Evolutionary conservation across 2,797 vertebrate genomes (phyloP), one percentile per base, ranked within the genome.

Genomic region (Diplodus puntazzo): DNA sequence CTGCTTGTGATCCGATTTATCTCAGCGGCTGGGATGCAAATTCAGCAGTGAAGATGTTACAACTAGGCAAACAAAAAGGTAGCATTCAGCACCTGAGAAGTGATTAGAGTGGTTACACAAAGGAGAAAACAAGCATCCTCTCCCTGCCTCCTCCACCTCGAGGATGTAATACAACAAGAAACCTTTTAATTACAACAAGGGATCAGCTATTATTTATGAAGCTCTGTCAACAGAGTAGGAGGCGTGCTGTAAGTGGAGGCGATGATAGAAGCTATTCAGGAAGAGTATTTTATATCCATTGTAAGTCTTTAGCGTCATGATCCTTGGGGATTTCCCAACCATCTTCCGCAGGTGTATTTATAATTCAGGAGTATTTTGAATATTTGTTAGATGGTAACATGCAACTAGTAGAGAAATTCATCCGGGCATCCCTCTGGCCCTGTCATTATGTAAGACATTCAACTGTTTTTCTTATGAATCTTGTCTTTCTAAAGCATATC

Each of bases 161-260:
- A 88, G 85, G 63, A 89, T 83, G 79, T 89, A 86, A 89, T 58
- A 67, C 69, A 85, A 91, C 85, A 74, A 90, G 87, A 87, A 83
- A 73, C 82, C 86, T 83, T 90, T 92, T 91, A 91, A 94, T 92
- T 91, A 92, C 79, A 85, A 66, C 74, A 65, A 65, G 64, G 73
- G 78, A 88, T 84, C 77, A 45, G 85, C 72, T 80, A 70, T 90
- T 89, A 91, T 87, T 87, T 83, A 88, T 83, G 78, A 82, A 84
- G 82, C 87, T 82, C 79, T 74, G 84, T 86, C 83, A 87, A 80
- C 81, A 83, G 75, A 85, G 52, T 27, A 63, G 80, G 69, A 84
- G 81, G 75, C 50, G 25, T 59, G 71, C 73, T 80, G 76, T 80
- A 77, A 80, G 82, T 81, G 80, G 79, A 86, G 76, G 70, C 21